phyloP scores from a whole-genome alignment of 1,140 invertebrate genomes.

The Riptortus pedestris region DNA sequence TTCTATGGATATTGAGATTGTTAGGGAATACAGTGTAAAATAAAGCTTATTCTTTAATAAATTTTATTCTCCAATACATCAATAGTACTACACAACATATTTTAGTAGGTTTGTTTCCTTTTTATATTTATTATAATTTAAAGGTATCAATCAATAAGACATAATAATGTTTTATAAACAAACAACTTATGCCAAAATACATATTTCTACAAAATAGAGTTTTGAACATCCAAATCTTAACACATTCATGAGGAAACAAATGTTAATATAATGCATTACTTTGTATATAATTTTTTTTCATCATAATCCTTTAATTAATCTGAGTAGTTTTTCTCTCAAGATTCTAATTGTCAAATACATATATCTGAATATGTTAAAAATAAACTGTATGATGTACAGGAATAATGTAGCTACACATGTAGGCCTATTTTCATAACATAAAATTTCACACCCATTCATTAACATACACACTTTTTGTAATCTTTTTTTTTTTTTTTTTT shows the following conservation, averaged over 20 bases:
- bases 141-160: slow-evolving; percentile 30
- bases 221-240: slow-evolving; percentile 27
- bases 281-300: slow-evolving; percentile 26
- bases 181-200: slow-evolving; percentile 31
- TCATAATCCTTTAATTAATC: slow-evolving; percentile 16
- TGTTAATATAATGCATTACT: slow-evolving; percentile 25
- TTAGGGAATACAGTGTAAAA: too few species aligned
- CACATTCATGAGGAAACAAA: slow-evolving; percentile 28
- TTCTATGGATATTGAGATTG: too few species aligned
- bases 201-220: slow-evolving; percentile 30
- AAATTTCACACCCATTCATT: slow-evolving; percentile 29
- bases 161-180: slow-evolving; percentile 29
- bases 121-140: slow-evolving; percentile 29
- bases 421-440: slow-evolving; percentile 29
- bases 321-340: slow-evolving; percentile 12
- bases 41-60: slow-evolving; percentile 29
- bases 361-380: slow-evolving; percentile 17
- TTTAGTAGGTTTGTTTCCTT: slow-evolving; percentile 32
- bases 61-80: slow-evolving; percentile 34
- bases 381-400: slow-evolving; percentile 19
- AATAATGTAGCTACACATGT: slow-evolving; percentile 27
- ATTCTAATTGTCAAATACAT: slow-evolving; percentile 14
- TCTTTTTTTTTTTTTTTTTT: slow-evolving; percentile 16
- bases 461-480: slow-evolving; percentile 29
- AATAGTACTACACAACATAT: slow-evolving; percentile 34